Evolutionary conservation across 2,113 vertebrate genomes (phyloP).

Genomic region (Polypterus senegalus): DNA sequence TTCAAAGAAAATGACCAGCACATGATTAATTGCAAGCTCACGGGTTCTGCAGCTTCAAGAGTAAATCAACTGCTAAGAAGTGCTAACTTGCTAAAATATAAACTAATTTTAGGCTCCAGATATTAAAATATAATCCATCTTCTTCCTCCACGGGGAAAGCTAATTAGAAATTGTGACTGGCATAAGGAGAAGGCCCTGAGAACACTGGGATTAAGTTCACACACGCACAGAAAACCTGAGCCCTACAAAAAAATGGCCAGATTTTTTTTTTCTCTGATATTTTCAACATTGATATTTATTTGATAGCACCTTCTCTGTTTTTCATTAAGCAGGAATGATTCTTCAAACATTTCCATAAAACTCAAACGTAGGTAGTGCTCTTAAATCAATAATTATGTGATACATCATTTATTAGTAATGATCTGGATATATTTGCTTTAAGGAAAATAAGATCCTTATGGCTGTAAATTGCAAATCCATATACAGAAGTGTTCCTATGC

Average conservation of each 20-base stretch:
- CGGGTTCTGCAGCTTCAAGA: conserved; percentile 66
- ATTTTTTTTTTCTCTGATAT: conserved; percentile 38
- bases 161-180: conserved; percentile 76
- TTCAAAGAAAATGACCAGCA: conserved; percentile 31
- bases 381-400: no score
- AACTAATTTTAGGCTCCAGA: conserved; percentile 75
- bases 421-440: no score
- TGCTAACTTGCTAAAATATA: conserved; percentile 76
- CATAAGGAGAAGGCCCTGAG: conserved; percentile 49
- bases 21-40: conserved; percentile 61
- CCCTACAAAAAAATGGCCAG: conserved; percentile 34
- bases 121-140: conserved; percentile 90
- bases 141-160: conserved; percentile 64
- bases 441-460: no score
- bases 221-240: conserved; percentile 29
- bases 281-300: no score
- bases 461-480: no score
- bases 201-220: conserved; percentile 51
- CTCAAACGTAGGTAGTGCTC: no score
- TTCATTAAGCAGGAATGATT: no score
- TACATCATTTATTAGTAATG: no score
- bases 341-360: no score
- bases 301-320: no score
- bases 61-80: conserved; percentile 69
- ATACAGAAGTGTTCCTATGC: no score